A percentile compares a stretch with the other conserved stretches of the same genome.
phyloP scores from a whole-genome alignment of 2,113 vertebrate species.

The Salvator merianae region DNA sequence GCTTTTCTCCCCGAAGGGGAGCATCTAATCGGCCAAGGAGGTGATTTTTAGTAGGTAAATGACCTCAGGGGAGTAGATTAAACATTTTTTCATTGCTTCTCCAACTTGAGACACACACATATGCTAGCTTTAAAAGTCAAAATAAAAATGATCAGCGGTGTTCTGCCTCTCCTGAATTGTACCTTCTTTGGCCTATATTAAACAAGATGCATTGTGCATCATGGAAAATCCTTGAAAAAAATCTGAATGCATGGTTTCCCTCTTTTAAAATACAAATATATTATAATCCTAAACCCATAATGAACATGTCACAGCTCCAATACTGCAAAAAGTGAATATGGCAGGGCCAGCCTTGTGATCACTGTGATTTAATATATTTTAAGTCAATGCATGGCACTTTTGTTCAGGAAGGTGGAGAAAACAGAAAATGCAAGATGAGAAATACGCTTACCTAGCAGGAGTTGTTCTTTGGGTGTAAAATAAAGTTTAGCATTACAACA shows the following conservation, averaged over 20 bases:
- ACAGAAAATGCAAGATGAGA: not conserved
- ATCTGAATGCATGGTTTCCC: not conserved
- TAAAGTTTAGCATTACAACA: accelerated
- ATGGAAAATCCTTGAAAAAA: not conserved
- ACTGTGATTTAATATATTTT: not conserved
- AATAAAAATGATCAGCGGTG: not conserved
- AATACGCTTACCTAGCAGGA: not conserved
- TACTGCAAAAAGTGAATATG: not conserved
- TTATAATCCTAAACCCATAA: not conserved
- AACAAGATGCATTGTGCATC: not conserved
- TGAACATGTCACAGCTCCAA: not conserved
- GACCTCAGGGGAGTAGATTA: not conserved
- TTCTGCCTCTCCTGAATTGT: not conserved
- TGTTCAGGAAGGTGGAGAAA: not conserved
- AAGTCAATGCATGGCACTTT: not conserved
- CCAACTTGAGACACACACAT: not conserved
- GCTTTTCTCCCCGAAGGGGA: not conserved
- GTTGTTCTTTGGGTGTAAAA: accelerated
- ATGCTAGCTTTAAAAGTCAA: not conserved
- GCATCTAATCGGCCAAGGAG: not conserved
- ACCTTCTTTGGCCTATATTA: not conserved
- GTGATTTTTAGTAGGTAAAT: not conserved
- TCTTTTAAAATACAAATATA: not conserved
- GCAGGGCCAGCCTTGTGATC: accelerated
- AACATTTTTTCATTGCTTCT: not conserved